These are phyloP conservation scores for Zosterops pallidus DNA, from an alignment of 2,113 vertebrate species.

Conservation along the genomic window DNA sequence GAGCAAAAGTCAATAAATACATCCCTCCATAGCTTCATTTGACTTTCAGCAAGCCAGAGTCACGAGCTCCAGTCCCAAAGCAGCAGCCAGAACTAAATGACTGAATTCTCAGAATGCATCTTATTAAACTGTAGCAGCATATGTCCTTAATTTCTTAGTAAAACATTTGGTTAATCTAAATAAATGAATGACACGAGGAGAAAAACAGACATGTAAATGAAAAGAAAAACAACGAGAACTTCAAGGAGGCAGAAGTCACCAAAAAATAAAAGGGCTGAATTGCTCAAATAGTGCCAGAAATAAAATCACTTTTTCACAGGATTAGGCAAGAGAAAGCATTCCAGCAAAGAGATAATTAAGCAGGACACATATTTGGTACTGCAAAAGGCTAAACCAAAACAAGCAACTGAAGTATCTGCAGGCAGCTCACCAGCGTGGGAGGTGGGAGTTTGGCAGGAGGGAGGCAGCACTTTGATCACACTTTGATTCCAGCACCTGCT, in stretches of 20 bases:
- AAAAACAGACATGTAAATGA: neutral
- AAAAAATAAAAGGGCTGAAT: neutral
- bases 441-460: fast-evolving
- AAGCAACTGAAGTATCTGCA: fast-evolving
- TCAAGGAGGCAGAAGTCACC: neutral
- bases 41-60: neutral
- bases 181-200: neutral
- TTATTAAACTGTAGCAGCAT: neutral
- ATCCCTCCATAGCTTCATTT: neutral
- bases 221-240: neutral
- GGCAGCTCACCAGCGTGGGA: neutral
- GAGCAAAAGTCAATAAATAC: neutral
- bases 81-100: neutral
- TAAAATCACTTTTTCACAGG: neutral
- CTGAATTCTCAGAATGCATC: neutral
- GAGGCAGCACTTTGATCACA: fast-evolving
- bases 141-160: neutral
- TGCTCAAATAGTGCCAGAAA: neutral
- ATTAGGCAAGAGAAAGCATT: neutral
- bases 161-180: slow-evolving; percentile 19
- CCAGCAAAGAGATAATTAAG: neutral
- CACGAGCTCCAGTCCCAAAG: neutral
- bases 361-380: neutral
- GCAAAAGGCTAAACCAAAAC: neutral
- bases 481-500: fast-evolving